Base-by-base conservation (phyloP, 1,140 invertebrate species). In the Drosophila rufa region DNA sequence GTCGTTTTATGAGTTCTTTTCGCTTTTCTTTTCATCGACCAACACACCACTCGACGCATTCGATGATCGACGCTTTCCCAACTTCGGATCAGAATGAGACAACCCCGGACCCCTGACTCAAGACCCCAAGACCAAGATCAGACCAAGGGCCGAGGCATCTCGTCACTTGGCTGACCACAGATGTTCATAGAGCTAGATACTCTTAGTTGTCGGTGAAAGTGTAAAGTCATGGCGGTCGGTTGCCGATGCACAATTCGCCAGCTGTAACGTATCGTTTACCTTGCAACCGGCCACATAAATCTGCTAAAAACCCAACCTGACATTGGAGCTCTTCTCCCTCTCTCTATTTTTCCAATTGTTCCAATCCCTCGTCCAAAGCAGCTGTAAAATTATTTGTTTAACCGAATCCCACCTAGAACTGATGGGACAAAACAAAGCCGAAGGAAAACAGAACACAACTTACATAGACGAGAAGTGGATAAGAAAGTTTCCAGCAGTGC, bases 1-100 rank as follows among this genome's bases (percentile, higher is more conserved):
- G 80, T 80, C 59, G 43, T 75, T 80, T 76, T 68, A 87, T 82
- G 70, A 65, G 82, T 87, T 87, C 85, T 87, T 89, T 86, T 84
- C 70, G 79, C 75, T 87, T 89, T 84, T 80, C 67, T 38, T 60
- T 46, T 30, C 27, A 45, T 51, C 47, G 30, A 79, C 27, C 33
- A 43, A 64, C 27, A 22, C 25, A 62, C 59, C 64, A 67, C 64
- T 67, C 64, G 84, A 85, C 80, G 50, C 81, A 75, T 84, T 84
- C 46, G 59, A 62, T 46, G 59, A 65, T 48, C 45, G 58, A 47
- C 64, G 67, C 70, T 73, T 73, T 73, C 68, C 70, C 68, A 71
- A 69, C 68, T 36, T 12, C 38, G 75, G 75, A 56, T 65, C 45
- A 38, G 48, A 64, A 69, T 58, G 27, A n/a, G 51, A n/a, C 58